phyloP scores from a whole-genome alignment of 2,888 invertebrate genomes.

The Apoda limacodes region DNA sequence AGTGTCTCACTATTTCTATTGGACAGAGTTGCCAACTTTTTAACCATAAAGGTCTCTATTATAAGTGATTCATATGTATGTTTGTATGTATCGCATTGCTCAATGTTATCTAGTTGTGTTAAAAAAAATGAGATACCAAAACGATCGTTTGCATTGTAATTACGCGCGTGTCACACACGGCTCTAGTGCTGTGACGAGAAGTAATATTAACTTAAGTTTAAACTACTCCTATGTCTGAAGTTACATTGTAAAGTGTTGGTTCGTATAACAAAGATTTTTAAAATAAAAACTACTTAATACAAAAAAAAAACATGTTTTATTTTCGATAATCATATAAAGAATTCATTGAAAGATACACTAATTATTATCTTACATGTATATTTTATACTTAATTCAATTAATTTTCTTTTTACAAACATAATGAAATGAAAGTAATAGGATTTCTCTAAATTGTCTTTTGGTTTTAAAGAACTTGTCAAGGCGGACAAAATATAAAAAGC shows the following conservation, averaged over 20 bases:
- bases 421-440: too few relatives aligned
- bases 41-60: too few relatives aligned
- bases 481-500: too few relatives aligned
- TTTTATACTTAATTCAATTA: constrained; percentile 19
- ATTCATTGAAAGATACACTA: too few relatives aligned
- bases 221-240: constrained; percentile 35
- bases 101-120: constrained; percentile 57
- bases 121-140: constrained; percentile 45
- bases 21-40: too few relatives aligned
- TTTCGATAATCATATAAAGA: too few relatives aligned
- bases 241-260: constrained; percentile 62
- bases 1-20: constrained; percentile 36
- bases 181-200: neutral
- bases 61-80: too few relatives aligned
- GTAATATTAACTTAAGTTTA: constrained; percentile 2
- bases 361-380: too few relatives aligned
- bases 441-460: too few relatives aligned
- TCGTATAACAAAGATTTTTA: constrained; percentile 69
- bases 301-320: too few relatives aligned
- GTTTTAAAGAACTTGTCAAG: too few relatives aligned
- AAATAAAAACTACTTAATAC: constrained; percentile 66
- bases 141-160: constrained; percentile 31
- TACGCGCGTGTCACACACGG: constrained; percentile 18
- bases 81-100: constrained; percentile 36
- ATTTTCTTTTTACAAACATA: too few relatives aligned